phyloP scores from a whole-genome alignment of 2,797 vertebrate species.

The Coranthus polyacanthus region DNA sequence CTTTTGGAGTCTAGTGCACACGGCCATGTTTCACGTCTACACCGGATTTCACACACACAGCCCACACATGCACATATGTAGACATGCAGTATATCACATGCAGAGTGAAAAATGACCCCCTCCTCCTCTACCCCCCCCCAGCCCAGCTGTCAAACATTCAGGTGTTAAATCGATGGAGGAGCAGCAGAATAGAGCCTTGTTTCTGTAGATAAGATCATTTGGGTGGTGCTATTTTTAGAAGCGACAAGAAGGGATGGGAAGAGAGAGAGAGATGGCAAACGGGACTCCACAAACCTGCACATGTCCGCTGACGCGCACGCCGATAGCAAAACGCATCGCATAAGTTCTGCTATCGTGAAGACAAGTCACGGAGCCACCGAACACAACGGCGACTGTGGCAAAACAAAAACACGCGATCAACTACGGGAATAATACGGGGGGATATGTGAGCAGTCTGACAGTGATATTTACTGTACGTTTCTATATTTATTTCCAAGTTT shows the following conservation, averaged over 20 bases:
- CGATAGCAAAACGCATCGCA: slow-evolving; percentile 1
- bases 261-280: slow-evolving; percentile 18
- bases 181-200: slow-evolving; percentile 39
- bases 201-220: slow-evolving; percentile 57
- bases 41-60: neutral
- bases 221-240: slow-evolving; percentile 57
- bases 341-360: too few species aligned
- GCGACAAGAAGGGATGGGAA: slow-evolving; percentile 19
- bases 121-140: neutral
- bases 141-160: slow-evolving; percentile 51
- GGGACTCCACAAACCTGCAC: neutral
- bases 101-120: slow-evolving; percentile 34
- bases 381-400: too few species aligned
- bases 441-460: too few species aligned
- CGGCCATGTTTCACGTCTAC: neutral
- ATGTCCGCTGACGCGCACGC: neutral
- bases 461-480: too few species aligned
- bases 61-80: neutral
- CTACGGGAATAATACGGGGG: too few species aligned
- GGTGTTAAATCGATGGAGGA: slow-evolving; percentile 46
- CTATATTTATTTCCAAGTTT: too few species aligned
- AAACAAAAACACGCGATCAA: too few species aligned
- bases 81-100: slow-evolving; percentile 6
- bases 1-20: neutral
- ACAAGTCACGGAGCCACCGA: too few species aligned